A percentile compares a stretch with the other conserved stretches of the same genome.
phyloP scores from a whole-genome alignment of 2,888 invertebrate species.

The Capitulum mitella region DNA sequence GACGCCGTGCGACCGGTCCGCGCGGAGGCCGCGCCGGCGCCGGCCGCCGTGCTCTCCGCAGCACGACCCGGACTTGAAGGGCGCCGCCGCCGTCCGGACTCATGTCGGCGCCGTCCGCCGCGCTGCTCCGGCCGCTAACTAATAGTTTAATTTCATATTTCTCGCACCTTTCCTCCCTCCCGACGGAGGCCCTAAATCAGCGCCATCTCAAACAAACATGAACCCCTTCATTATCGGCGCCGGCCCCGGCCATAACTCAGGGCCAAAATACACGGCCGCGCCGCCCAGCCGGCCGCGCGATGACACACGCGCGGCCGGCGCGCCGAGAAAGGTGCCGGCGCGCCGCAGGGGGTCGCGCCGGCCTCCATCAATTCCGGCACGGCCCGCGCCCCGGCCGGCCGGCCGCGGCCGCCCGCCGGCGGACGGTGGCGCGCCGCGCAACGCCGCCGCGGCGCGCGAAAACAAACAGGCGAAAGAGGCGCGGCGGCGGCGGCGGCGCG shows the following conservation, averaged over 20 bases:
- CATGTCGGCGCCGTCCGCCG: neutral
- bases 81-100: neutral
- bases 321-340: constrained; percentile 6
- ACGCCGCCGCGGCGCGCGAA: neutral
- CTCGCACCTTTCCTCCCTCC: neutral
- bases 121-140: neutral
- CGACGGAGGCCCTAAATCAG: neutral
- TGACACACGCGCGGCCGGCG: neutral
- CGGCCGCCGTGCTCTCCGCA: no score
- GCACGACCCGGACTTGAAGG: neutral
- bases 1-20: no score
- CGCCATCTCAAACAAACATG: constrained; percentile 18
- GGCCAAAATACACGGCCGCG: constrained; percentile 2
- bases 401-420: neutral
- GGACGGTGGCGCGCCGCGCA: neutral
- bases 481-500: neutral
- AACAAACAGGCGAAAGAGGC: neutral
- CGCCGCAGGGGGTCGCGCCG: constrained; percentile 11
- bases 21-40: no score
- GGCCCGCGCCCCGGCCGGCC: neutral
- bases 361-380: neutral
- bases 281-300: neutral
- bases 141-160: constrained; percentile 21
- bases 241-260: constrained; percentile 7
- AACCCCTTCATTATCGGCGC: constrained; percentile 12